Conservation (phyloP, 1,140 invertebrate genomes). For the Drosophila ambigua region DNA sequence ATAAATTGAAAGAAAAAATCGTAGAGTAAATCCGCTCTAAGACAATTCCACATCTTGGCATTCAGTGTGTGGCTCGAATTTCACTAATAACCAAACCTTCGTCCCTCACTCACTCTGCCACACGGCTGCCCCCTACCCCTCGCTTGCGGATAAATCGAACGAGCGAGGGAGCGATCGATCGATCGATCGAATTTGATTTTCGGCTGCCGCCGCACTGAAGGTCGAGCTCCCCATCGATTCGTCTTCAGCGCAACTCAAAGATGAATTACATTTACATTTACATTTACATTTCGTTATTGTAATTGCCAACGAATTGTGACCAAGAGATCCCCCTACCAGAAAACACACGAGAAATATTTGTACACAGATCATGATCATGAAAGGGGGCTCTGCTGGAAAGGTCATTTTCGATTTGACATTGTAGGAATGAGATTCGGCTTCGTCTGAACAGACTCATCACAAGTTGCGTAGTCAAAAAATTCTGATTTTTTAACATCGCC, state of each 20-base stretch:
- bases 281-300: conserved; percentile 70
- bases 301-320: conserved; percentile 57
- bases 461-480: conserved; percentile 8
- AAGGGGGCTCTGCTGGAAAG: conserved; percentile 34
- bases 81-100: conserved; percentile 64
- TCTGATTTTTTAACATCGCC: background rate
- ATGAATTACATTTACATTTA: conserved; percentile 76
- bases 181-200: conserved; percentile 53
- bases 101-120: conserved; percentile 13
- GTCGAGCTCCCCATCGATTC: conserved; percentile 44
- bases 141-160: conserved; percentile 40
- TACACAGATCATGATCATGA: conserved; percentile 4
- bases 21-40: conserved; percentile 63
- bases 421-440: conserved; percentile 15
- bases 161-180: conserved; percentile 51
- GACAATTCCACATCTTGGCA: conserved; percentile 71
- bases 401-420: conserved; percentile 25
- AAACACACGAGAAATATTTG: conserved; percentile 10
- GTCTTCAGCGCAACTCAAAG: conserved; percentile 55
- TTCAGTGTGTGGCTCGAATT: conserved; percentile 68
- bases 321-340: conserved; percentile 24
- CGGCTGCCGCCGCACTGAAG: conserved; percentile 51
- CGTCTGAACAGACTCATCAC: conserved; percentile 21
- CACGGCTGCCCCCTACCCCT: conserved; percentile 22
- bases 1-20: conserved; percentile 39